Evolutionary conservation across 2,113 vertebrate genomes (phyloP).

Genomic region (Laticauda laticaudata): DNA sequence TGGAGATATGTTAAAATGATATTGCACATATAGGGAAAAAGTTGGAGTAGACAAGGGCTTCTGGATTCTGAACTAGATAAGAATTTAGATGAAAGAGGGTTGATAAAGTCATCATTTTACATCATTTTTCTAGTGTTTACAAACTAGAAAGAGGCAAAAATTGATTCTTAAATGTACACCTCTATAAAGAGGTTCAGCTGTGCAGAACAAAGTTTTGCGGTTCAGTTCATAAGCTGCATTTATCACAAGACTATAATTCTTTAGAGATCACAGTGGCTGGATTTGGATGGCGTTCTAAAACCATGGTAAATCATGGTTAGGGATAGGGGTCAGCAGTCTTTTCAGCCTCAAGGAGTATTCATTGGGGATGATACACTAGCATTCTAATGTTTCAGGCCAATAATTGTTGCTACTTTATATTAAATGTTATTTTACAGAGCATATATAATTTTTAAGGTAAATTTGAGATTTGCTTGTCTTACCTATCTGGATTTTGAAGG

Average conservation of each 20-base stretch:
- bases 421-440: neutral
- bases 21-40: neutral
- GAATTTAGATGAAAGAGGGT: neutral
- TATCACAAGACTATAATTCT: neutral
- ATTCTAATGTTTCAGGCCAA: neutral
- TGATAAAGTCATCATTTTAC: too few relatives aligned
- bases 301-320: neutral
- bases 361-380: neutral
- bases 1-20: neutral
- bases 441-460: neutral
- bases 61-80: neutral
- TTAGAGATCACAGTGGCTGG: neutral
- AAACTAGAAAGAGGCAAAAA: neutral
- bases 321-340: neutral
- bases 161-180: neutral
- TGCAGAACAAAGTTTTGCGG: neutral
- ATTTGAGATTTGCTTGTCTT: neutral
- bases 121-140: neutral
- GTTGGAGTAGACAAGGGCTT: neutral
- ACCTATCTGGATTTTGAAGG: neutral
- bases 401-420: neutral
- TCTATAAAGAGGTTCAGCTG: neutral
- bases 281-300: neutral
- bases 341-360: neutral
- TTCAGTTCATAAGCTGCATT: neutral